These are phyloP conservation scores for Meles meles DNA, from an alignment of 2,113 vertebrate genomes.

Conservation along the genomic window DNA sequence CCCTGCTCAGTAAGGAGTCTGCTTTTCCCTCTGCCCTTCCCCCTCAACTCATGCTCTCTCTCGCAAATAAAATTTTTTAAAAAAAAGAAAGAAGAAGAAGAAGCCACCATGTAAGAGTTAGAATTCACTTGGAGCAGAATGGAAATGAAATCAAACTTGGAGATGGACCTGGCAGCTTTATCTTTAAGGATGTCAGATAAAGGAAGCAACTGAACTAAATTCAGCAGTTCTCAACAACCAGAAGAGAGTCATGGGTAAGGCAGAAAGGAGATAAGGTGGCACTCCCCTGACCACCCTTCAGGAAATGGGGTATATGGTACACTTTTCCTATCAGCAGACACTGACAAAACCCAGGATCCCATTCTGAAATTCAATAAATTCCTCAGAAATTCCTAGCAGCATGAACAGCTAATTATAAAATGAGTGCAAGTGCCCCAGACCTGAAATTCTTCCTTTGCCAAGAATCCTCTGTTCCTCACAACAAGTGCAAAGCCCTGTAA, in stretches of 20 bases:
- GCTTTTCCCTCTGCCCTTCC: neutral
- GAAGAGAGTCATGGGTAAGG: neutral
- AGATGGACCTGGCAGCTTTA: slow-evolving; percentile 18
- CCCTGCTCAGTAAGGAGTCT: neutral
- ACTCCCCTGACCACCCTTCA: neutral
- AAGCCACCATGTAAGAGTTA: neutral
- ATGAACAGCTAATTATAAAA: neutral
- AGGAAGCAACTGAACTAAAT: neutral
- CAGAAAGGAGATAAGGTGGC: neutral
- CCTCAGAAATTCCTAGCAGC: slow-evolving; percentile 55
- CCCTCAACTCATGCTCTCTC: no score
- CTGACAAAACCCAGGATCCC: slow-evolving; percentile 56
- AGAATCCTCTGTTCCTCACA: slow-evolving; percentile 1
- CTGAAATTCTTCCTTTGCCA: slow-evolving; percentile 21
- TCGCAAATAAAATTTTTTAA: neutral
- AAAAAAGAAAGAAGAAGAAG: neutral
- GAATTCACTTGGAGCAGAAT: neutral
- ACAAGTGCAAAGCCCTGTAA: neutral
- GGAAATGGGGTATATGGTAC: neutral
- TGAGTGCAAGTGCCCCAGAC: neutral
- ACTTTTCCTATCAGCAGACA: neutral
- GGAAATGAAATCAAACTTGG: slow-evolving; percentile 6
- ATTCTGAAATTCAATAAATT: slow-evolving; percentile 37
- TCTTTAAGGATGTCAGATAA: slow-evolving; percentile 62
- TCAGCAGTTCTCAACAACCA: neutral